Conservation (phyloP, 2,113 vertebrate species). For the Emydocephalus ijimae region DNA sequence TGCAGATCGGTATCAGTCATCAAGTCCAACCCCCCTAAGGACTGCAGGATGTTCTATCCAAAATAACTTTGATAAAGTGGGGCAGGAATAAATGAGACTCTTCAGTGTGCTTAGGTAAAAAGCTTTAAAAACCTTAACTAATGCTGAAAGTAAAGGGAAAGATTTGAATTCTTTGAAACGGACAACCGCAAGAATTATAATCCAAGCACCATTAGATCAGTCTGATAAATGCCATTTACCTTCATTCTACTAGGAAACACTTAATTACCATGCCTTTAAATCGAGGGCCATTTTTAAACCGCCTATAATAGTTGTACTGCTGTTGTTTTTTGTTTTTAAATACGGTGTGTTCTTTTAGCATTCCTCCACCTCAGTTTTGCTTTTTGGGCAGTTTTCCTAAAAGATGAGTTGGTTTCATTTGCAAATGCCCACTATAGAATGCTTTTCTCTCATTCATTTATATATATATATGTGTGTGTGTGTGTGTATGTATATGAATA, state of each 20-base stretch:
- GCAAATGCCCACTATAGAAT: conserved; percentile 25
- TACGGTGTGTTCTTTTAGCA: background rate
- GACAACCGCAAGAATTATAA: background rate
- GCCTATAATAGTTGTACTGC: background rate
- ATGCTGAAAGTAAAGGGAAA: background rate
- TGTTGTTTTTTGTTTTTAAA: background rate
- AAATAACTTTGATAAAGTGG: background rate
- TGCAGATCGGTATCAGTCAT: background rate
- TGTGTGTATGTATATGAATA: too few species aligned
- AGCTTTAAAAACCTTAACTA: background rate
- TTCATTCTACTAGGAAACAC: background rate
- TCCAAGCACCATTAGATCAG: background rate
- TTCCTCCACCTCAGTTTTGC: background rate
- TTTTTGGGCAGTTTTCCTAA: background rate
- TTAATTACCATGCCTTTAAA: background rate
- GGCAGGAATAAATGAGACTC: background rate
- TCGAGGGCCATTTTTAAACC: background rate
- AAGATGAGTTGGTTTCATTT: conserved; percentile 26
- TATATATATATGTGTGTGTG: too few species aligned
- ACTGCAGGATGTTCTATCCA: background rate
- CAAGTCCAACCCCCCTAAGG: background rate
- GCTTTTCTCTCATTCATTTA: conserved; percentile 6
- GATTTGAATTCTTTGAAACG: background rate
- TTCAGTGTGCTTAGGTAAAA: background rate
- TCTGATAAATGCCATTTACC: background rate